phyloP scores from a whole-genome alignment of 2,113 vertebrate species.

The Chrysemys picta region DNA sequence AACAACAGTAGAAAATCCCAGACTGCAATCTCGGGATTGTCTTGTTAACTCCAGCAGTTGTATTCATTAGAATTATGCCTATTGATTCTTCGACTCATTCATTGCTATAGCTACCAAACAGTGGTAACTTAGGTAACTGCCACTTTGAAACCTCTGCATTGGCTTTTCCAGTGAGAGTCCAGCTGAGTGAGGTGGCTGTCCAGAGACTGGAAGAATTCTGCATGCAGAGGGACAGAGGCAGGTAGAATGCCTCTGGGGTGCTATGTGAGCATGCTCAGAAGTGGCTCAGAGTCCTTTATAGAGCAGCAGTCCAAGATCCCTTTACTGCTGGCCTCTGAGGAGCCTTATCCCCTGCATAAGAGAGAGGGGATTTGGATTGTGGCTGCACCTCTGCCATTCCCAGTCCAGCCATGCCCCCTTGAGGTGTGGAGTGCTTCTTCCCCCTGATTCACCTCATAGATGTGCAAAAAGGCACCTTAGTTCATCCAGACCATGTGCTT shows the following conservation, averaged over 20 bases:
- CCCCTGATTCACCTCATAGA: not conserved
- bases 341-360: too few relatives aligned
- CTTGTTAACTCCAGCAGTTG: not conserved
- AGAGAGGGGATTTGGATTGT: not conserved
- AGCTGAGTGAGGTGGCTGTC: not conserved
- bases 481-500: not conserved
- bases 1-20: not conserved
- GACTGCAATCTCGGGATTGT: not conserved
- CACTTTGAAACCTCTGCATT: not conserved
- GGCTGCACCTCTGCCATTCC: not conserved
- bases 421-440: not conserved
- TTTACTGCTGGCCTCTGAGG: not conserved
- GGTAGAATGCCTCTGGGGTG: not conserved
- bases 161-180: not conserved
- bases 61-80: slow-evolving; percentile 7
- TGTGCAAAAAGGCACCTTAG: not conserved
- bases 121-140: not conserved
- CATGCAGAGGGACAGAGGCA: not conserved
- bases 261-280: not conserved
- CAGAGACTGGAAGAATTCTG: accelerated
- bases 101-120: not conserved
- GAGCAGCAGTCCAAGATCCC: not conserved
- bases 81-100: not conserved
- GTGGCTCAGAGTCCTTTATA: accelerated
- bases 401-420: too few relatives aligned